phyloP scores from a whole-genome alignment of 2,113 vertebrate species.

The Pygoscelis adeliae region DNA sequence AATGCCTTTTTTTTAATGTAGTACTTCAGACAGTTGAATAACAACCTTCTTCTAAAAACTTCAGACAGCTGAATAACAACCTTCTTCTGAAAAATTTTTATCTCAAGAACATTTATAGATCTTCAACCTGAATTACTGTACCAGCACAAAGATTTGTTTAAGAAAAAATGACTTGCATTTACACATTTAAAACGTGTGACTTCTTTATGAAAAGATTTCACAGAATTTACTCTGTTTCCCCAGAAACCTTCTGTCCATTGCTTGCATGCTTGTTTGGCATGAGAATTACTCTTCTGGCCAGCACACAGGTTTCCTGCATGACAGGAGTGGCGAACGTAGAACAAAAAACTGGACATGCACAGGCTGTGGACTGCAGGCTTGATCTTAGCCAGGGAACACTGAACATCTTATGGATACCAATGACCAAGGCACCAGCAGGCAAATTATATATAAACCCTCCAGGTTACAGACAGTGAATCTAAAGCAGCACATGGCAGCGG shows the following conservation, averaged over 20 bases:
- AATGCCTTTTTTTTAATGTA: neutral
- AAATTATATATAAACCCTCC: constrained; percentile 11
- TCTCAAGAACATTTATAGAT: constrained; percentile 10
- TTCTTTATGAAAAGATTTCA: neutral
- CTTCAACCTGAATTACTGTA: neutral
- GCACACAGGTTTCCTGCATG: neutral
- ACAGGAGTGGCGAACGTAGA: neutral
- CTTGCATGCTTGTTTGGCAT: neutral
- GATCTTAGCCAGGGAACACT: neutral
- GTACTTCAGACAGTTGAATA: neutral
- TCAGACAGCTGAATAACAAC: neutral
- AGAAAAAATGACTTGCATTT: constrained; percentile 26
- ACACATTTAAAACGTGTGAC: neutral
- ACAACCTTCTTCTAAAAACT: neutral
- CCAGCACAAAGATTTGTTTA: neutral
- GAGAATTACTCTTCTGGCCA: constrained; percentile 1
- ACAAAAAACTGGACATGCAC: neutral
- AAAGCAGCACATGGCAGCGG: constrained; percentile 3
- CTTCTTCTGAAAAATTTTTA: constrained; percentile 15
- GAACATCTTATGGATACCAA: constrained; percentile 11
- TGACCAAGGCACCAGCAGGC: constrained; percentile 20
- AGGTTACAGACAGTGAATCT: constrained; percentile 20
- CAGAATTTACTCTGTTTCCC: constrained; percentile 13
- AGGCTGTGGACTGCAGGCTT: neutral
- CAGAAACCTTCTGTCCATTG: constrained; percentile 1